Evolutionary conservation across 2,888 invertebrate species (phyloP).

Genomic region (Eugnorisma glareosa): DNA sequence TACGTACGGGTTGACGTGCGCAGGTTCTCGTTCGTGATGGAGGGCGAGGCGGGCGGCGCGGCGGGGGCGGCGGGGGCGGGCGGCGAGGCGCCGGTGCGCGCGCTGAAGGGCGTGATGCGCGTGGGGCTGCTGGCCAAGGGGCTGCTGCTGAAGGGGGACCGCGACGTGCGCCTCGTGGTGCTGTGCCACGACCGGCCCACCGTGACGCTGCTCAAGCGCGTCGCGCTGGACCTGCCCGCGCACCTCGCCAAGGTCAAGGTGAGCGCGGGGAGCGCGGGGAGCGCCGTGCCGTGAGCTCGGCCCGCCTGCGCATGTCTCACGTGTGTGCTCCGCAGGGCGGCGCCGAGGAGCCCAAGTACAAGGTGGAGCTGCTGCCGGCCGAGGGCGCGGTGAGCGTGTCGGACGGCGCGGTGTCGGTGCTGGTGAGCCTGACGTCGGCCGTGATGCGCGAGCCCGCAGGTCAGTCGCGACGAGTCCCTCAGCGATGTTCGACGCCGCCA

Average conservation of each 20-base stretch:
- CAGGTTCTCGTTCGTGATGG: conserved; percentile 86
- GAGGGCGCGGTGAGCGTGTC: conserved; percentile 96
- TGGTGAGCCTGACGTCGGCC: conserved; percentile 97
- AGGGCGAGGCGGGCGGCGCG: conserved; percentile 69
- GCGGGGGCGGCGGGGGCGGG: conserved; percentile 73
- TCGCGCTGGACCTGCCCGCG: conserved; percentile 95
- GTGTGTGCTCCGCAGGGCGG: conserved; percentile 70
- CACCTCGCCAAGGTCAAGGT: conserved; percentile 93
- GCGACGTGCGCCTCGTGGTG: conserved; percentile 97
- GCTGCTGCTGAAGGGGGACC: conserved; percentile 96
- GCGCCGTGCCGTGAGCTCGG: no score
- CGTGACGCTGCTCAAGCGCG: conserved; percentile 95
- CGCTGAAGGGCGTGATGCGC: conserved; percentile 98
- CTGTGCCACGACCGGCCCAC: conserved; percentile 99
- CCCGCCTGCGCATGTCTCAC: no score
- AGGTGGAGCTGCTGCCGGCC: conserved; percentile 95
- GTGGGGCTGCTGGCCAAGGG: conserved; percentile 95
- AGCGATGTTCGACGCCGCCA: conserved; percentile 78
- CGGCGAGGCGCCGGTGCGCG: conserved; percentile 87
- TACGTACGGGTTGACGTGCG: background rate
- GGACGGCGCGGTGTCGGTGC: conserved; percentile 94
- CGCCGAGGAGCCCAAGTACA: conserved; percentile 91
- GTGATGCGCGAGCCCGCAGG: conserved; percentile 95
- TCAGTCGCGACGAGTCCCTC: conserved; percentile 71
- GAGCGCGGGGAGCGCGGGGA: no score